Evolutionary conservation across 1,140 invertebrate genomes (phyloP), one percentile per base, ranked within the genome.

Genomic region (Trichomalopsis sarcophagae): DNA sequence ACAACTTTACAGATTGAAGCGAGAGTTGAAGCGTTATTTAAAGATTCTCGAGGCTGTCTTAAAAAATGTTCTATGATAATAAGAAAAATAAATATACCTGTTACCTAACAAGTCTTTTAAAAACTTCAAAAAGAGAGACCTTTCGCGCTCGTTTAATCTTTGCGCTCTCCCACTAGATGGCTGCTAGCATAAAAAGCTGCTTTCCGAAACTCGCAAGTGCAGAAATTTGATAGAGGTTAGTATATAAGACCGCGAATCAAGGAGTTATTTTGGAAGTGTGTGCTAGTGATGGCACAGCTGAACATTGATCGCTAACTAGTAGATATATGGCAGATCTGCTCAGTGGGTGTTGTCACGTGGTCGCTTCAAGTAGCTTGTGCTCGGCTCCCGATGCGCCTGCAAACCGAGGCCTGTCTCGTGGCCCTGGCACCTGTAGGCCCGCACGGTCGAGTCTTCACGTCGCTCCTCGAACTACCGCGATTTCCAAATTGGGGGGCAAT

Each of bases 261-360:
- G 11, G 0, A 23, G 0, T 1, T 27, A 17, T 36, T 74, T 82
- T 84, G 94, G 94, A 94, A 94, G 94, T 94, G 94, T 94, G 94
- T 94, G 94, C 94, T 92, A 94, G 94, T 95, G 94, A 94, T 94
- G 93, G 94, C 94, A 94, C 94, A 94, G 92, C 94, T 95, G 94
- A 94, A 94, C 94, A 95, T 95, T 93, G 94, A 95, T 95, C 94
- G 94, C 94, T 94, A 93, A 91, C 91, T 90, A 77, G 89, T 91
- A 89, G 89, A 93, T 89, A 86, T 89, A 90, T 94, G 92, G 94
- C 94, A 94, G 94, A 95, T 95, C 94, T 95, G 94, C 94, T 95
- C 94, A 95, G 94, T 94, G 91, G 90, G 93, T 94, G 93, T 93
- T 94, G 93, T 94, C 93, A 94, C 94, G 91, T 94, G 93, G 94